These are phyloP conservation scores for Cryptocheilus praepositus DNA, from an alignment of 2,888 invertebrate genomes.

Conservation along the genomic window DNA sequence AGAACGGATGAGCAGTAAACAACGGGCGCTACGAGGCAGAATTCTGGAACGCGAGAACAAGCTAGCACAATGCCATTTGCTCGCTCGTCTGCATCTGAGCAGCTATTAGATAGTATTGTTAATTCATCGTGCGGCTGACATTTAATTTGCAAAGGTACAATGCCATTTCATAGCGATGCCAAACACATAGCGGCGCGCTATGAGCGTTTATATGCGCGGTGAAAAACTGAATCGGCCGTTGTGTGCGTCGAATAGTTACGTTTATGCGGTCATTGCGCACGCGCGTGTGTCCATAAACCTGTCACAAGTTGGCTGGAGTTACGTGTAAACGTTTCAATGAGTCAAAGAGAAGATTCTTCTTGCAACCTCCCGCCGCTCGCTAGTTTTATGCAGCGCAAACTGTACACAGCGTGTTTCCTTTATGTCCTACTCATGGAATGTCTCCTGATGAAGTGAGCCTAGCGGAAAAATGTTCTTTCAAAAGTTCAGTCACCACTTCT, in stretches of 20 bases:
- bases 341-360: too few species aligned
- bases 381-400: too few species aligned
- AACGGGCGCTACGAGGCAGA: conserved; percentile 30
- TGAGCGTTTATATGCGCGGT: background rate
- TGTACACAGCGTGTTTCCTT: too few species aligned
- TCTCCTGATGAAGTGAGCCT: too few species aligned
- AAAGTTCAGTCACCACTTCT: too few species aligned
- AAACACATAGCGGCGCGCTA: conserved; percentile 21
- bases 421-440: too few species aligned
- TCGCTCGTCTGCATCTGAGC: conserved; percentile 62
- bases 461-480: too few species aligned
- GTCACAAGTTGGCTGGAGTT: too few species aligned
- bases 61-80: conserved; percentile 52
- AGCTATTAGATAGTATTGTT: conserved; percentile 71
- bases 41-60: conserved; percentile 41
- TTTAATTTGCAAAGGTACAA: conserved; percentile 68
- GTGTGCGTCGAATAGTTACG: background rate
- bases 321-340: too few species aligned
- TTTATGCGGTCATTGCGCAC: too few species aligned
- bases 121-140: conserved; percentile 70
- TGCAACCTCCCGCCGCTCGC: too few species aligned
- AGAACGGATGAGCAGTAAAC: conserved; percentile 46
- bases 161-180: conserved; percentile 25
- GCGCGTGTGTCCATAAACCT: too few species aligned
- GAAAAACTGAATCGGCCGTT: background rate